phyloP scores from a whole-genome alignment of 2,797 vertebrate species.

The Numenius phaeopus region DNA sequence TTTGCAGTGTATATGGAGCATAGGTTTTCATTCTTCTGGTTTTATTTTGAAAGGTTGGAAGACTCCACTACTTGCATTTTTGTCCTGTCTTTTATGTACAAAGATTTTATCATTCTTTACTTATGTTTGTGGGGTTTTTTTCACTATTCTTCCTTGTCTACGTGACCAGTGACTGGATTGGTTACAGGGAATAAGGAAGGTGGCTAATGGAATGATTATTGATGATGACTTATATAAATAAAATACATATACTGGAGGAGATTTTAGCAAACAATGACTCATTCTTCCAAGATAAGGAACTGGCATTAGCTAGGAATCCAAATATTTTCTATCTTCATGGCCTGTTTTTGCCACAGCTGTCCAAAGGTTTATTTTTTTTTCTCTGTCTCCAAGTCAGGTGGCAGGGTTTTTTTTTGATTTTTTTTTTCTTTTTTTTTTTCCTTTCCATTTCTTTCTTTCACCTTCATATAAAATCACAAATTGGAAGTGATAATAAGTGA shows the following conservation, averaged over 20 bases:
- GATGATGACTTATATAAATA: background rate
- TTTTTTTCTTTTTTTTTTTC: too few species aligned
- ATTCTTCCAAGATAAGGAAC: background rate
- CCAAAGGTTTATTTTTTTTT: background rate
- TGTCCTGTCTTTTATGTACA: background rate
- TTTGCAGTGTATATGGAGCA: background rate
- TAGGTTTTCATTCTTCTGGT: background rate
- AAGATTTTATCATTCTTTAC: background rate
- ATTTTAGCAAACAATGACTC: background rate
- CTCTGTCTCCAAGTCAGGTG: background rate
- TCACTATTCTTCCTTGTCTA: rapidly evolving
- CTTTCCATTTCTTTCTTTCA: background rate
- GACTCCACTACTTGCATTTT: background rate
- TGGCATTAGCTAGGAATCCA: background rate
- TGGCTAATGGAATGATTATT: background rate
- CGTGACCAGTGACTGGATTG: background rate
- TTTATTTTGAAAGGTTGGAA: background rate
- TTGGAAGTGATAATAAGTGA: background rate
- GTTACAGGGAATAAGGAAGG: background rate
- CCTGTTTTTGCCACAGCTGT: background rate
- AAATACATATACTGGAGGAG: background rate
- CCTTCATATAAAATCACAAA: background rate
- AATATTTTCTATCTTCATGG: background rate
- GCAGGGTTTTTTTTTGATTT: background rate
- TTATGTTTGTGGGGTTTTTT: background rate